Percentiles rank a stretch among this genome's conserved stretches.
Conservation (phyloP, 2,797 vertebrate genomes). For the Rhinella marina region DNA sequence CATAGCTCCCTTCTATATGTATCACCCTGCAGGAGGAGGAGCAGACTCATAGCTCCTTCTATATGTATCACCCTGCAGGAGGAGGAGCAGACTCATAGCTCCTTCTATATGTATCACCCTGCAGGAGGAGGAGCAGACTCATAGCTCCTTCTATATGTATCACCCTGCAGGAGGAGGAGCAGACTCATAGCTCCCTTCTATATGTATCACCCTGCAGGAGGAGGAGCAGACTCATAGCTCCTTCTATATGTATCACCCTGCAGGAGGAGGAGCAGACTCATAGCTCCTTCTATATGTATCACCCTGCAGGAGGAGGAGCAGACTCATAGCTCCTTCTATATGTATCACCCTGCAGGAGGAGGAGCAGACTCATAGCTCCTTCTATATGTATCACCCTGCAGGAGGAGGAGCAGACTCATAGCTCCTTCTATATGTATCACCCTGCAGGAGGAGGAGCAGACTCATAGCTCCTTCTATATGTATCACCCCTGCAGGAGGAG, state of each 20-base stretch:
- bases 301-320: background rate
- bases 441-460: background rate
- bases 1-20: no score
- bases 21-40: no score
- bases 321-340: background rate
- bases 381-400: background rate
- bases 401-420: background rate
- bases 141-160: background rate
- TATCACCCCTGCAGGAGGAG: background rate
- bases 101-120: conserved; percentile 5
- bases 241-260: background rate
- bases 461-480: background rate
- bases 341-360: background rate
- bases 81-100: conserved; percentile 1
- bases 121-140: background rate
- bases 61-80: background rate
- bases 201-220: no score
- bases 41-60: background rate
- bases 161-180: background rate
- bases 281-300: background rate
- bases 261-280: background rate
- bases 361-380: background rate
- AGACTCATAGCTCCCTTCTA: background rate
- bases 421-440: background rate
- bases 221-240: background rate